phyloP scores from a whole-genome alignment of 2,797 vertebrate species.

The Hoplostethus mediterraneus region DNA sequence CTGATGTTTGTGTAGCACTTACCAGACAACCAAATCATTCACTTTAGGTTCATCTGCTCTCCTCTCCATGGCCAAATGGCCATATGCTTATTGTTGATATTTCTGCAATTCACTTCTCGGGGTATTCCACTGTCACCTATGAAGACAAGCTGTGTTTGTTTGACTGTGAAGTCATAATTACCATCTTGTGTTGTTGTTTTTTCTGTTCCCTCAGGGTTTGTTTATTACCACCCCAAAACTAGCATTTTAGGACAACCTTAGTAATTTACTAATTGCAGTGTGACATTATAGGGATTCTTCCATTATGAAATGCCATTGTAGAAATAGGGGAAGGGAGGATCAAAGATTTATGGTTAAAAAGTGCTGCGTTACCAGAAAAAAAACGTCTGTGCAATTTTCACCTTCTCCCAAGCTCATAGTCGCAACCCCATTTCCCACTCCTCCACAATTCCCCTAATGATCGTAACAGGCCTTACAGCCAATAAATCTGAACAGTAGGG shows the following conservation, averaged over 20 bases:
- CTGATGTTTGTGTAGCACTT: conserved; percentile 57
- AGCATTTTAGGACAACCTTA: conserved; percentile 41
- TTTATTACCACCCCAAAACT: conserved; percentile 35
- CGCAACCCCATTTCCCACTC: conserved; percentile 67
- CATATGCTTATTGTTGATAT: conserved; percentile 26
- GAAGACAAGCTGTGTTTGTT: neutral
- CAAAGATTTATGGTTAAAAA: conserved; percentile 80
- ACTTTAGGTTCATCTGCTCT: conserved; percentile 39
- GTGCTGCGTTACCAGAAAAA: conserved; percentile 71
- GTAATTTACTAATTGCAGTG: conserved; percentile 81
- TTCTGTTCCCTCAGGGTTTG: conserved; percentile 49
- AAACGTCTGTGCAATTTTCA: conserved; percentile 58
- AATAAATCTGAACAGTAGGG: conserved; percentile 79
- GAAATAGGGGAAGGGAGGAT: conserved; percentile 70
- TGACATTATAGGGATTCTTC: conserved; percentile 74
- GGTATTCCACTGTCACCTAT: neutral
- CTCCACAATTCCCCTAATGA: conserved; percentile 76
- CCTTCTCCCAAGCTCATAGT: conserved; percentile 59
- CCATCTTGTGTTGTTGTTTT: neutral
- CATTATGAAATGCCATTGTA: conserved; percentile 68
- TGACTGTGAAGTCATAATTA: conserved; percentile 10
- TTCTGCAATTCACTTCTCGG: neutral
- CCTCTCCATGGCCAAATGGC: conserved; percentile 19
- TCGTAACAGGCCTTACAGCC: conserved; percentile 70
- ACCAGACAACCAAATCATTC: conserved; percentile 34